A percentile compares a stretch with the other conserved stretches of the same genome.
Conservation (phyloP, 1,140 invertebrate species). For the Danaus plexippus region DNA sequence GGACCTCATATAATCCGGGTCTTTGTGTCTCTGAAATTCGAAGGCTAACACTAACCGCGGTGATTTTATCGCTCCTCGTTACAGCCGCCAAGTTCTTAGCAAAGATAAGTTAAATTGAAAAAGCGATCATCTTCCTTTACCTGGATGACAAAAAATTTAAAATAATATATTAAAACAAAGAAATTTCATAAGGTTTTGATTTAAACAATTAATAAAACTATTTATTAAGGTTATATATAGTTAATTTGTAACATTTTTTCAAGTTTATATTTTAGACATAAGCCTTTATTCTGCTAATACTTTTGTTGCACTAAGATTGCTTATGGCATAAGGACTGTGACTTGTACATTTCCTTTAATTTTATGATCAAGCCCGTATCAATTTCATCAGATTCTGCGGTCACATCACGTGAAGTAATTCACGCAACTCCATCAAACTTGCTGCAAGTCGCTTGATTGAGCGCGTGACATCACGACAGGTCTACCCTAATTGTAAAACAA, state of each 20-base stretch:
- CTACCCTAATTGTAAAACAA: not conserved
- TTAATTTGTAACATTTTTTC: no score
- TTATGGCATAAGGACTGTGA: not conserved
- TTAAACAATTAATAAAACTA: no score
- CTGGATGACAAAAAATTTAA: not conserved
- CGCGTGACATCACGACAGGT: constrained; percentile 11
- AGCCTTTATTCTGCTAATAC: no score
- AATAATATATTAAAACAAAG: no score
- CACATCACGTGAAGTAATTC: constrained; percentile 11
- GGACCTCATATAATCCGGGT: no score
- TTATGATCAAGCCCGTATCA: not conserved
- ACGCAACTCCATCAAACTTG: constrained; percentile 13
- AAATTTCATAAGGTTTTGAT: no score
- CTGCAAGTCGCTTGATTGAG: constrained; percentile 13
- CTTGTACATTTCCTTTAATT: not conserved
- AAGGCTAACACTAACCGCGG: no score
- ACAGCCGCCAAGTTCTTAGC: not conserved
- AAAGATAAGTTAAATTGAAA: constrained; percentile 9
- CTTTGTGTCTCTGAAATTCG: no score
- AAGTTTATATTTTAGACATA: no score
- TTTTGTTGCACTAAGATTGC: no score
- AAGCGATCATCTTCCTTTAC: constrained; percentile 5
- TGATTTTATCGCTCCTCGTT: no score
- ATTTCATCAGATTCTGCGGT: not conserved
- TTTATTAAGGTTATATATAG: no score